Base-by-base conservation (phyloP, 1,140 invertebrate genomes). In the Apis laboriosa region DNA sequence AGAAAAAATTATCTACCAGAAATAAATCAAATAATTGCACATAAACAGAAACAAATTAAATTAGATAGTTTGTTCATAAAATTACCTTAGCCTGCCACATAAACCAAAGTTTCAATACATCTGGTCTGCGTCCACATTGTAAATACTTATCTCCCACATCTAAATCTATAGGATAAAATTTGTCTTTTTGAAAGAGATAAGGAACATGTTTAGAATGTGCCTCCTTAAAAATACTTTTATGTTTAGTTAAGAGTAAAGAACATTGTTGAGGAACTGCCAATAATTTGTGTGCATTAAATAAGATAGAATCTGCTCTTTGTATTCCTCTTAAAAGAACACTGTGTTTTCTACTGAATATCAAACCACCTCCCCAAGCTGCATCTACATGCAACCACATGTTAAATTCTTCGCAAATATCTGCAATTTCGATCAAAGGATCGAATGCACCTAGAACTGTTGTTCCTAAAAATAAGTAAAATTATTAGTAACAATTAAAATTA, bases 381-480 rank as follows among this genome's bases (percentile, higher is more conserved):
- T 99, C 99, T 58, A 99, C 96, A 91, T 99, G 99, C 87, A 99
- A 96, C 99, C 99, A 99, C 90, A 99, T 95, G 72, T 97, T 97
- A 93, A 99, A 97, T 91, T 98, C 98, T 92, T 99, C 95, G 93
- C 99, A 99, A 89, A 99, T 97, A 93, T 99, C 98, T 2, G 99
- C 98, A 87, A 99, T 97, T 84, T 97, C 96, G 75, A 97, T 95
- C 82, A 99, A 96, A 1, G 98, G 98, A 95, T 99, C 99, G 92
- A 99, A 99, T 1, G 99, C 98, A 5, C 99, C 99, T 86, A 98
- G 95, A 43, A 99, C 98, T 0, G 99, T 99, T 0, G 99, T 99
- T 17, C 99, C 99, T 53, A 66, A 73, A 76, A 83, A 64, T 21
- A 19, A 73, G 55, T 2, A 17, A 17, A 61, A 63, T 17, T 56